Conservation (phyloP, 2,113 vertebrate species). For the Cettia cetti region DNA sequence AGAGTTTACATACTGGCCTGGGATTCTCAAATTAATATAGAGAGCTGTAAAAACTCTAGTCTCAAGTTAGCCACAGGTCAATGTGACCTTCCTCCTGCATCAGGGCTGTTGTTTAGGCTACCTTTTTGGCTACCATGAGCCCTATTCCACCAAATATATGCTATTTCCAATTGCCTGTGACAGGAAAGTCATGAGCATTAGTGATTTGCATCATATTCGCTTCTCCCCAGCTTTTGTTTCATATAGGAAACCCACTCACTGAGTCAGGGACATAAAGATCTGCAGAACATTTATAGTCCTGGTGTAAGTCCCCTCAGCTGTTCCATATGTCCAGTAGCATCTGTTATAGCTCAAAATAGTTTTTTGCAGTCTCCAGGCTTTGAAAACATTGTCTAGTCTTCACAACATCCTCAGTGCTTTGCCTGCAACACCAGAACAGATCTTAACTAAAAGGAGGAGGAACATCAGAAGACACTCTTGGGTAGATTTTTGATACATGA, state of each 20-base stretch:
- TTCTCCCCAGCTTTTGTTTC: not conserved
- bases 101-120: not conserved
- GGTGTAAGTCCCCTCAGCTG: conserved; percentile 17
- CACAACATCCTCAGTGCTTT: not conserved
- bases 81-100: not conserved
- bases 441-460: not conserved
- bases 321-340: conserved; percentile 48
- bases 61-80: not conserved
- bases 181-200: not conserved
- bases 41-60: not conserved
- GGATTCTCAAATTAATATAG: not conserved
- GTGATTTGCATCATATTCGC: not conserved
- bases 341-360: conserved; percentile 37
- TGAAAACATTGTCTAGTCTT: conserved; percentile 12
- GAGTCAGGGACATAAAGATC: conserved; percentile 4
- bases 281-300: conserved; percentile 19
- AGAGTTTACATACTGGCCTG: not conserved
- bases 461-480: not conserved
- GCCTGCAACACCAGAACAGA: not conserved
- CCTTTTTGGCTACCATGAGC: not conserved
- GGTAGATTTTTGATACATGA: not conserved
- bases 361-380: not conserved
- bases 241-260: not conserved
- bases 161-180: not conserved
- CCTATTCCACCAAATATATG: not conserved